These are phyloP conservation scores for Actenoides lindsayi DNA, from an alignment of 2,113 vertebrate species.

Conservation along the genomic window DNA sequence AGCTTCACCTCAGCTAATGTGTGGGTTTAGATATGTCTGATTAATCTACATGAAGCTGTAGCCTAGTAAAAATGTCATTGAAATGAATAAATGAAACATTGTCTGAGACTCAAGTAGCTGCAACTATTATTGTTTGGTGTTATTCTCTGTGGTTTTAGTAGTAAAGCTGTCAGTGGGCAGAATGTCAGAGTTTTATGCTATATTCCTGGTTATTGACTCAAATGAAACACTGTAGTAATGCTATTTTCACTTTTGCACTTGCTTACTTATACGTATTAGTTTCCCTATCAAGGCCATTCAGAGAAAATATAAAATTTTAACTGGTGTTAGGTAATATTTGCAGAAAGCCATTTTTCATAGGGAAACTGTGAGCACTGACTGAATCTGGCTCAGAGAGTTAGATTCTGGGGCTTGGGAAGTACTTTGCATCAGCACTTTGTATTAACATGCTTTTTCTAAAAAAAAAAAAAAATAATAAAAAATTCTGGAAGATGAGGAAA, in stretches of 20 bases:
- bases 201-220: not conserved
- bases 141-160: not conserved
- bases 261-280: not conserved
- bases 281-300: not conserved
- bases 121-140: not conserved
- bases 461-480: not conserved
- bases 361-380: not conserved
- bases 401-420: not conserved
- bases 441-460: not conserved
- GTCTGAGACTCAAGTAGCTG: not conserved
- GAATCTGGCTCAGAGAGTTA: not conserved
- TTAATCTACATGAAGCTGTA: slow-evolving; percentile 27
- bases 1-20: slow-evolving; percentile 34
- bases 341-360: not conserved
- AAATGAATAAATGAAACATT: slow-evolving; percentile 37
- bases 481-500: not conserved
- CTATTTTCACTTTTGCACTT: not conserved
- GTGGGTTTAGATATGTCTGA: slow-evolving; percentile 32
- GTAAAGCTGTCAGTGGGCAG: not conserved
- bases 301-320: not conserved
- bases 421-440: not conserved
- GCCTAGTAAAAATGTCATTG: not conserved
- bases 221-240: not conserved
- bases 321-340: not conserved
- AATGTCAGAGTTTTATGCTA: not conserved